A percentile compares a stretch with the other conserved stretches of the same genome.
These are phyloP conservation scores for Mastomys natalensis DNA, from an alignment of 2,113 vertebrate species.

Conservation along the genomic window DNA sequence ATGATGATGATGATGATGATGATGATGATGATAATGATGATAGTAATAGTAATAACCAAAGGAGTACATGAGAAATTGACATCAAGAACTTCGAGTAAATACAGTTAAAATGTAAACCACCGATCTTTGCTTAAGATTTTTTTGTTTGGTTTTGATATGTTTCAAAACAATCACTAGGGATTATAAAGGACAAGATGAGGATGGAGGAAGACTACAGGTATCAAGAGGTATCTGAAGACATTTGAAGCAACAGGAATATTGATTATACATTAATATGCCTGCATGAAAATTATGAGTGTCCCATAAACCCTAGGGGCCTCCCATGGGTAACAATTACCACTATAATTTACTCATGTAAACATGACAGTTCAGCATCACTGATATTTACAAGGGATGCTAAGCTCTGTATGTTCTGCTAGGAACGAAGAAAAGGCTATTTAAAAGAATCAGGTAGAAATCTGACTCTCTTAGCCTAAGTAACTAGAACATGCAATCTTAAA, in stretches of 20 bases:
- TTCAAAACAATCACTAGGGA: not conserved
- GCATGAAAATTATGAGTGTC: not conserved
- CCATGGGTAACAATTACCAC: not conserved
- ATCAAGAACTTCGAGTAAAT: not conserved
- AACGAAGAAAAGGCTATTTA: not conserved
- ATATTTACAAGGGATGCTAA: not conserved
- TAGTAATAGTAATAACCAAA: not conserved
- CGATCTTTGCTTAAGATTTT: not conserved
- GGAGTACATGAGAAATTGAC: not conserved
- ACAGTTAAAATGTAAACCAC: not conserved
- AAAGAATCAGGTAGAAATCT: not conserved
- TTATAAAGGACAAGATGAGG: not conserved
- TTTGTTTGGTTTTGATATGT: not conserved
- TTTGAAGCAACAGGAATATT: not conserved
- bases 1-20: too few relatives aligned
- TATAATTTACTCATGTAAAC: not conserved
- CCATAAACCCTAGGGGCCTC: not conserved
- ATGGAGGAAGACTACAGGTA: not conserved
- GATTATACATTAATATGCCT: not conserved
- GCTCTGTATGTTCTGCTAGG: not conserved
- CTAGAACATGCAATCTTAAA: not conserved
- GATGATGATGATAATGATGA: too few relatives aligned
- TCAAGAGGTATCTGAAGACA: not conserved
- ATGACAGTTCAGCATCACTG: not conserved
- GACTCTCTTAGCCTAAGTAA: not conserved